Percentiles rank a stretch among this genome's conserved stretches.
Evolutionary conservation across 2,888 invertebrate species (phyloP).

Genomic region (Galeopsomyia nigrocyanea): DNA sequence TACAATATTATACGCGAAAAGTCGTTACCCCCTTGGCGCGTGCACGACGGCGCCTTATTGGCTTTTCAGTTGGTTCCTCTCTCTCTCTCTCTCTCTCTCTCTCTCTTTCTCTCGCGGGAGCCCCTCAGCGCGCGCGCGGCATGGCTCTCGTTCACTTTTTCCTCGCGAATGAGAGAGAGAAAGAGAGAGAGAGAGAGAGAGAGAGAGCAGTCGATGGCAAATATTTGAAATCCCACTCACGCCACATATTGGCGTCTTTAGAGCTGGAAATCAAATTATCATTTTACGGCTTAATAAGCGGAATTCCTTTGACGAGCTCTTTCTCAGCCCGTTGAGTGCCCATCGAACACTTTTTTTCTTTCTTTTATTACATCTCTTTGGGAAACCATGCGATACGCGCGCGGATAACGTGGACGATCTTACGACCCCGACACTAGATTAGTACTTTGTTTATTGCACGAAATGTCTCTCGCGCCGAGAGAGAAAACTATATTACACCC

Average conservation of each 20-base stretch:
- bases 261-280: slow-evolving; percentile 34
- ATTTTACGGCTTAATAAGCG: slow-evolving; percentile 41
- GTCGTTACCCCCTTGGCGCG: background rate
- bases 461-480: too few relatives aligned
- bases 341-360: too few relatives aligned
- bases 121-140: background rate
- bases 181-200: too few relatives aligned
- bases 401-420: too few relatives aligned
- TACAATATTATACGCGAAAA: slow-evolving; percentile 17
- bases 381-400: too few relatives aligned
- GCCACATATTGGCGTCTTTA: slow-evolving; percentile 41
- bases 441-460: too few relatives aligned
- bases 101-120: background rate
- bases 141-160: slow-evolving; percentile 2
- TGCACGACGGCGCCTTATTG: slow-evolving; percentile 20
- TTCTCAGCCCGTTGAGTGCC: too few relatives aligned
- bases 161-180: slow-evolving; percentile 15
- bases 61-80: slow-evolving; percentile 18
- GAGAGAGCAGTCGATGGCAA: slow-evolving; percentile 31
- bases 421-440: too few relatives aligned
- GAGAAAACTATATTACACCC: too few relatives aligned
- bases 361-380: too few relatives aligned
- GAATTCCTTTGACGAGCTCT: slow-evolving; percentile 4
- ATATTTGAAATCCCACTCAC: slow-evolving; percentile 31
- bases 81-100: background rate